These are phyloP conservation scores for Mimas tiliae DNA, from an alignment of 2,888 invertebrate genomes.

Conservation along the genomic window DNA sequence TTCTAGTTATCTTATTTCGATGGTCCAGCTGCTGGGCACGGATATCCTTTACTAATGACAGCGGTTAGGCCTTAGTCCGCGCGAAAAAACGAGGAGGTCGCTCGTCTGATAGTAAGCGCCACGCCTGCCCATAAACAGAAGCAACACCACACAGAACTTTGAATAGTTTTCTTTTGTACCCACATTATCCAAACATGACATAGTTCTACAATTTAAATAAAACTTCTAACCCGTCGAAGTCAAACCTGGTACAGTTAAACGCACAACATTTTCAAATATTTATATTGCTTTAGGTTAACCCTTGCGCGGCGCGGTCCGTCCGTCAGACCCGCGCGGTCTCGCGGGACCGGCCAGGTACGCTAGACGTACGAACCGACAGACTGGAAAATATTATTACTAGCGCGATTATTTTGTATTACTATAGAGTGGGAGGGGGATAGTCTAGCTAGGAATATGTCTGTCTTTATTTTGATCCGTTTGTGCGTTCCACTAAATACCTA, in stretches of 20 bases:
- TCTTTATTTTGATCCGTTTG: no score
- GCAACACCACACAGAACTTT: no score
- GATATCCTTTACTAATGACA: no score
- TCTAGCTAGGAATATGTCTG: no score
- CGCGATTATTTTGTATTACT: neutral
- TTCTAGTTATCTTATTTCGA: no score
- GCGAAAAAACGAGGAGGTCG: no score
- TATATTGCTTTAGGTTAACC: slow-evolving; percentile 81
- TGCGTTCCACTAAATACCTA: no score
- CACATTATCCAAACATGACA: neutral
- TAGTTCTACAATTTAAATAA: slow-evolving; percentile 12
- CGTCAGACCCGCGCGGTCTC: slow-evolving; percentile 71
- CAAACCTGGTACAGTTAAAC: slow-evolving; percentile 22
- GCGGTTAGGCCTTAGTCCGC: no score
- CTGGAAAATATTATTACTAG: slow-evolving; percentile 29
- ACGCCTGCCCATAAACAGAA: no score
- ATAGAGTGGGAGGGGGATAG: no score
- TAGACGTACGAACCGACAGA: slow-evolving; percentile 48
- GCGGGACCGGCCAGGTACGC: slow-evolving; percentile 71
- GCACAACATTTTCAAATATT: slow-evolving; percentile 71
- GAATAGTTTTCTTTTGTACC: neutral
- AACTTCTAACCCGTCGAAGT: slow-evolving; percentile 9
- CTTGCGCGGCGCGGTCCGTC: slow-evolving; percentile 72
- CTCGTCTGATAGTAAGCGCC: no score
- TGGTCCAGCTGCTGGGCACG: no score